These are phyloP conservation scores for Mechanitis mazaeus DNA, from an alignment of 2,888 invertebrate species.

Conservation along the genomic window DNA sequence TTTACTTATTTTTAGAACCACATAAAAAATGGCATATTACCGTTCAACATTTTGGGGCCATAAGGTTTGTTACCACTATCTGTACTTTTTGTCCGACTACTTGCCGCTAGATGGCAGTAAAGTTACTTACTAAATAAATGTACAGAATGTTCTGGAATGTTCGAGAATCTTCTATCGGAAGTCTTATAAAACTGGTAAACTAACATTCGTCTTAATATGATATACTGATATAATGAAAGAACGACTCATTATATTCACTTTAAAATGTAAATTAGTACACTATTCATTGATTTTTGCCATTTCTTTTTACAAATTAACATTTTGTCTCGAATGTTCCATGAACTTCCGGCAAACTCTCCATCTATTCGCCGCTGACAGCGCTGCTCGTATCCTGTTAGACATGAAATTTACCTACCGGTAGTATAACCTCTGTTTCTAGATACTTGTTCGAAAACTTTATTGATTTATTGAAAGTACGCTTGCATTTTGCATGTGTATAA, in stretches of 20 bases:
- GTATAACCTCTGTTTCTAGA: constrained; percentile 32
- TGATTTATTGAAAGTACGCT: constrained; percentile 23
- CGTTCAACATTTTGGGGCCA: constrained; percentile 9
- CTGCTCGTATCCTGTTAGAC: constrained; percentile 43
- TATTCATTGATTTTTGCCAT: constrained; percentile 30
- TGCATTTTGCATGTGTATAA: constrained; percentile 1
- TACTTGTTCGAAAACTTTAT: constrained; percentile 28
- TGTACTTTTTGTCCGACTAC: constrained; percentile 32
- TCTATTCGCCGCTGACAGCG: constrained; percentile 44
- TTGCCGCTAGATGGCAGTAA: constrained; percentile 38
- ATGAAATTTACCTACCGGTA: constrained; percentile 25
- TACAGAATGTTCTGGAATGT: constrained; percentile 45
- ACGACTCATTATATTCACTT: neutral
- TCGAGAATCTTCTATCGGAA: constrained; percentile 51
- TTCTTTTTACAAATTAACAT: constrained; percentile 20
- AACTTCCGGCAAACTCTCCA: constrained; percentile 47
- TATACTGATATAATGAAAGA: neutral
- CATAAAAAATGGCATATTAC: too few relatives aligned
- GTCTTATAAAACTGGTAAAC: constrained; percentile 10
- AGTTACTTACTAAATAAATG: constrained; percentile 10
- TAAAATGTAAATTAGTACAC: neutral
- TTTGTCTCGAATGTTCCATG: constrained; percentile 56
- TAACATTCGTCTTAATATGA: constrained; percentile 32
- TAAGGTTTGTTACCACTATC: constrained; percentile 44
- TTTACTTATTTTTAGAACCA: too few relatives aligned